Percentiles rank a stretch among this genome's conserved stretches.
Evolutionary conservation across 2,797 vertebrate species (phyloP).

Genomic region (Harpagifer antarcticus): DNA sequence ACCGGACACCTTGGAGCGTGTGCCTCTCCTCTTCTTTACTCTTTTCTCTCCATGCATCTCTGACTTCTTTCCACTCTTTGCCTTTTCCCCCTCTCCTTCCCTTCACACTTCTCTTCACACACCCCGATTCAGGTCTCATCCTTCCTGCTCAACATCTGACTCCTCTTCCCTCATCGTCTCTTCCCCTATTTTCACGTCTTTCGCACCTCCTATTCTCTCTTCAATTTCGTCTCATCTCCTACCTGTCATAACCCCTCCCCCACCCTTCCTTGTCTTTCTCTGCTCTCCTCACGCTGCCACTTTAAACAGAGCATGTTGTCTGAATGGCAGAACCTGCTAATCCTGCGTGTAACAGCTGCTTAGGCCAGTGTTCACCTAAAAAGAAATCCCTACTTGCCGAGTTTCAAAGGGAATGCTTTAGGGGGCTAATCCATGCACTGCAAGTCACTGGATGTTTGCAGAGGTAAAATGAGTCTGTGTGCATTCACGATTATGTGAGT

Average conservation of each 20-base stretch:
- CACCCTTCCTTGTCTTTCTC: constrained; percentile 34
- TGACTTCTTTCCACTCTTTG: constrained; percentile 13
- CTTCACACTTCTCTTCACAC: constrained; percentile 63
- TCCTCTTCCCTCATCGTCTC: constrained; percentile 43
- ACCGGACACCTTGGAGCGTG: constrained; percentile 32
- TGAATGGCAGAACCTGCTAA: constrained; percentile 77
- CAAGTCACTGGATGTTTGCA: constrained; percentile 70
- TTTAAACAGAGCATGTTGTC: constrained; percentile 70
- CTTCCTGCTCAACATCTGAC: constrained; percentile 38
- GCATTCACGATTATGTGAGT: constrained; percentile 52
- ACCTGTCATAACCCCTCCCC: constrained; percentile 43
- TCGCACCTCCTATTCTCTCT: constrained; percentile 39
- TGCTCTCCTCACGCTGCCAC: constrained; percentile 53
- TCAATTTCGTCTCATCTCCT: constrained; percentile 34
- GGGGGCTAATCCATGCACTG: constrained; percentile 70
- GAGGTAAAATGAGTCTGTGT: constrained; percentile 63
- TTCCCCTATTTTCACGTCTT: constrained; percentile 35
- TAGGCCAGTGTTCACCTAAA: constrained; percentile 77
- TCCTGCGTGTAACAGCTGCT: constrained; percentile 78
- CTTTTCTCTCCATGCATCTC: background rate
- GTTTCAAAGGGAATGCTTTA: constrained; percentile 75
- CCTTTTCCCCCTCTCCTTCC: constrained; percentile 11
- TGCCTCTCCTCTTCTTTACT: constrained; percentile 13
- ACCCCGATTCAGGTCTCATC: constrained; percentile 42
- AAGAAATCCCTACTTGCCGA: constrained; percentile 68